These are phyloP conservation scores for Haliclona indistincta DNA, from an alignment of 37 sponge, comb jelly and placozoan genomes.

Conservation along the genomic window DNA sequence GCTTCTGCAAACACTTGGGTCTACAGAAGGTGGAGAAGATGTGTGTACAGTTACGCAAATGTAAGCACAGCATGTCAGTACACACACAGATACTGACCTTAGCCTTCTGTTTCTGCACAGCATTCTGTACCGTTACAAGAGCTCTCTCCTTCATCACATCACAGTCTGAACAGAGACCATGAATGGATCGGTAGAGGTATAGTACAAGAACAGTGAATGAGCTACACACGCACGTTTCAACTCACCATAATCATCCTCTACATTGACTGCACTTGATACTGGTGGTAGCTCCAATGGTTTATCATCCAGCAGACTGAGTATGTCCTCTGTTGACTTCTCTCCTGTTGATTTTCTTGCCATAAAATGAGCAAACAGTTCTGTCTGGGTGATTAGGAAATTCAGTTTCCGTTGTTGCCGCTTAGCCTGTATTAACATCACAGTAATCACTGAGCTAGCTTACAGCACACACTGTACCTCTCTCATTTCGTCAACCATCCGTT, in stretches of 20 bases:
- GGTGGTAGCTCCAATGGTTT: slow-evolving; percentile 65
- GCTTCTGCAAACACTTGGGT: neutral
- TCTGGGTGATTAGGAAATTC: slow-evolving; percentile 97
- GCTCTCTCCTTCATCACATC: slow-evolving; percentile 73
- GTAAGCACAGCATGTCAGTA: neutral
- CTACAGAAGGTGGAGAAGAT: neutral
- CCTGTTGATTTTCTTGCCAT: slow-evolving; percentile 90
- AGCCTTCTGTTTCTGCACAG: slow-evolving; percentile 56
- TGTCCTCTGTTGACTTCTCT: slow-evolving; percentile 46
- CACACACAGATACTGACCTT: slow-evolving; percentile 8
- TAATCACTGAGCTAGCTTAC: neutral
- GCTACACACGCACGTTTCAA: neutral
- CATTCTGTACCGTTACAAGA: slow-evolving; percentile 72
- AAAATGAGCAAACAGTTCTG: slow-evolving; percentile 96
- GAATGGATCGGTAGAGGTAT: neutral
- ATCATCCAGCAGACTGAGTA: slow-evolving; percentile 78
- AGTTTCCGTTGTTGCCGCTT: slow-evolving; percentile 89
- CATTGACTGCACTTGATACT: slow-evolving; percentile 65
- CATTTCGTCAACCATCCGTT: slow-evolving; percentile 81
- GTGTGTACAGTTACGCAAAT: neutral
- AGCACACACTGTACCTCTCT: slow-evolving; percentile 59
- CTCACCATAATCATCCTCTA: slow-evolving; percentile 68
- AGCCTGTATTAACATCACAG: slow-evolving; percentile 53
- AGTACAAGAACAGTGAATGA: neutral
- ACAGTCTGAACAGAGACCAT: slow-evolving; percentile 32